phyloP scores from a whole-genome alignment of 2,113 vertebrate genomes.

The Hippotragus niger region DNA sequence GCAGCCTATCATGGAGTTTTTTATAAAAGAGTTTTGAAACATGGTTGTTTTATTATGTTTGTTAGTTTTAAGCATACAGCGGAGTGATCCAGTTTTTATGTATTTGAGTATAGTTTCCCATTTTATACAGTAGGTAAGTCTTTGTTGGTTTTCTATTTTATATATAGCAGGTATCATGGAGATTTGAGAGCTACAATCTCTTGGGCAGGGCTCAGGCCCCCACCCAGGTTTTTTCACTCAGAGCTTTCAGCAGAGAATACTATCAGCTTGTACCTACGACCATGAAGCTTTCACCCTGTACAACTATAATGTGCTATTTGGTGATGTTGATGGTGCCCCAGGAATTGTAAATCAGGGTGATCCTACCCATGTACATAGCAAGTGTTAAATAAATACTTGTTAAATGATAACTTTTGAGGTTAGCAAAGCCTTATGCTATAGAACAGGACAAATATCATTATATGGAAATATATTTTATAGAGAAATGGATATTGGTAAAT shows the following conservation, averaged over 20 bases:
- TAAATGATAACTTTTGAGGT: not conserved
- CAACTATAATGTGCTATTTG: not conserved
- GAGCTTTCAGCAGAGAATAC: not conserved
- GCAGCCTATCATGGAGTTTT: not conserved
- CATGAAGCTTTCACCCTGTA: not conserved
- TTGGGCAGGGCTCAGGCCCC: accelerated
- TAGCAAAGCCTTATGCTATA: not conserved
- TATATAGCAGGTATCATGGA: not conserved
- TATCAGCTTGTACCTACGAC: accelerated
- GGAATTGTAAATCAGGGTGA: not conserved
- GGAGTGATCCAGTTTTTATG: not conserved
- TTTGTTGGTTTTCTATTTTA: not conserved
- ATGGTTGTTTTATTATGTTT: not conserved
- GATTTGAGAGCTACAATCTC: not conserved
- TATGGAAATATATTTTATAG: not conserved
- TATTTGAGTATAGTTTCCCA: not conserved
- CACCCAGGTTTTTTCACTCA: accelerated
- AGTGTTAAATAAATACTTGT: not conserved
- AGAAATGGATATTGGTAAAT: constrained; percentile 44
- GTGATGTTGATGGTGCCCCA: not conserved
- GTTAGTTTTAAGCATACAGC: not conserved
- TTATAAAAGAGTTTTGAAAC: not conserved
- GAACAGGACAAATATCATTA: not conserved
- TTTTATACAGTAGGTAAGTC: not conserved
- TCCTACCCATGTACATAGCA: not conserved